A percentile compares a stretch with the other conserved stretches of the same genome.
phyloP scores from a whole-genome alignment of 2,113 vertebrate species.

The Lophotis ruficrista region DNA sequence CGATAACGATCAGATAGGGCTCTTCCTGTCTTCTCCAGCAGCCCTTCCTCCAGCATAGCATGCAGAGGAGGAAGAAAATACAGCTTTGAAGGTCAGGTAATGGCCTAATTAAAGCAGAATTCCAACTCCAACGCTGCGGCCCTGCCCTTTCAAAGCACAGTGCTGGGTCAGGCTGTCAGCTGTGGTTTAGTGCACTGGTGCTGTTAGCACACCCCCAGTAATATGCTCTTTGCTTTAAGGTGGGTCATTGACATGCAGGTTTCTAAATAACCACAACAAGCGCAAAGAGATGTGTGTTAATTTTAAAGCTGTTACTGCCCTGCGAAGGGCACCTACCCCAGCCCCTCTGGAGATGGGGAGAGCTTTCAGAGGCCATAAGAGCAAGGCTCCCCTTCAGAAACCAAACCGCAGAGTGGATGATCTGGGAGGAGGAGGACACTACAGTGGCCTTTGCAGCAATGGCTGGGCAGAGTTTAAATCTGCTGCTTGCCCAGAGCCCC shows the following conservation, averaged over 20 bases:
- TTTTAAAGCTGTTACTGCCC: background rate
- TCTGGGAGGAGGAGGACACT: background rate
- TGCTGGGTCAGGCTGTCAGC: conserved; percentile 26
- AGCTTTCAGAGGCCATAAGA: background rate
- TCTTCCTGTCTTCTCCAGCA: conserved; percentile 55
- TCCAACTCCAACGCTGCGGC: background rate
- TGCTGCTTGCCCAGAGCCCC: background rate
- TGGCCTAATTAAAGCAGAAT: conserved; percentile 53
- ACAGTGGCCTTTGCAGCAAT: background rate
- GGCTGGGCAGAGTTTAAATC: background rate
- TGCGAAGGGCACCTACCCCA: background rate
- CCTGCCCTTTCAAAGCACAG: conserved; percentile 15
- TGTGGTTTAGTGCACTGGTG: conserved; percentile 5
- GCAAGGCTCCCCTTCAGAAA: background rate
- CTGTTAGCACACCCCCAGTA: background rate
- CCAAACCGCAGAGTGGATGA: background rate
- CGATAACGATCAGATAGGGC: conserved; percentile 16
- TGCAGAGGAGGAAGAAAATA: conserved; percentile 40
- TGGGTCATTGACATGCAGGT: conserved; percentile 46
- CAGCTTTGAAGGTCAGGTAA: conserved; percentile 48
- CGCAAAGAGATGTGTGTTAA: background rate
- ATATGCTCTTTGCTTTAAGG: background rate
- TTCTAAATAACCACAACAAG: conserved; percentile 51
- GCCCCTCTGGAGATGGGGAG: background rate
- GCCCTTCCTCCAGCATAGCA: conserved; percentile 23